Base-by-base conservation (phyloP, 2,888 invertebrate genomes). In the Himalopsyche anomala region DNA sequence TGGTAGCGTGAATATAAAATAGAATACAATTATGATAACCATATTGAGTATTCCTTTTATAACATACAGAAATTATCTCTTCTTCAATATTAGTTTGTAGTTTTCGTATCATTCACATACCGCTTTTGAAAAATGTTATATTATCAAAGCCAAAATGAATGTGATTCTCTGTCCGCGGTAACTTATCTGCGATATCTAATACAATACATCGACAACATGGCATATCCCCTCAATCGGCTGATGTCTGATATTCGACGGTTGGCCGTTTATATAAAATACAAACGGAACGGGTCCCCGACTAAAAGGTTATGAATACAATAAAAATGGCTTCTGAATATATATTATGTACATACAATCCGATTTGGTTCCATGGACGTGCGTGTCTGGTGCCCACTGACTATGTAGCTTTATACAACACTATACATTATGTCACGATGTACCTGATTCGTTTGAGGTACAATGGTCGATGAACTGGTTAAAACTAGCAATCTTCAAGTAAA, bases 281-380 rank as follows among this genome's bases (percentile, higher is more conserved):
- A 62, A 62, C 62, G 28, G 62, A 62, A 62, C 62, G 62, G 62
- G 62, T 62, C 62, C 62, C 62, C 19, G 62, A 62, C 62, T 62
- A 62, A 62, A 62, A 62, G 62, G 62, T 62, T 62, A 62, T 62
- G 62, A 62, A 62, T 62, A 62, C 62, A 62, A 62, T 62, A 62
- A 62, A 62, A 62, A 62, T 62, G 62, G 62, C 62, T 62, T 62
- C 62, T 62, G 62, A 62, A 62, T 62, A 62, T 28, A 62, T 62
- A 62, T 62, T 62, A 62, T 28, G 28, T 62, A 62, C 62, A 62
- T 62, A 62, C 62, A 62, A 62, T 62, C 62, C 19, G 62, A 62
- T 62, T 62, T 62, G 62, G 19, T 62, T 62, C 62, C 28, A 28
- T 62, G 62, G 62, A 62, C 62, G 62, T 62, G 62, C 62, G 62